Evolutionary conservation across 2,113 vertebrate species (phyloP).

Genomic region (Nerophis lumbriciformis): DNA sequence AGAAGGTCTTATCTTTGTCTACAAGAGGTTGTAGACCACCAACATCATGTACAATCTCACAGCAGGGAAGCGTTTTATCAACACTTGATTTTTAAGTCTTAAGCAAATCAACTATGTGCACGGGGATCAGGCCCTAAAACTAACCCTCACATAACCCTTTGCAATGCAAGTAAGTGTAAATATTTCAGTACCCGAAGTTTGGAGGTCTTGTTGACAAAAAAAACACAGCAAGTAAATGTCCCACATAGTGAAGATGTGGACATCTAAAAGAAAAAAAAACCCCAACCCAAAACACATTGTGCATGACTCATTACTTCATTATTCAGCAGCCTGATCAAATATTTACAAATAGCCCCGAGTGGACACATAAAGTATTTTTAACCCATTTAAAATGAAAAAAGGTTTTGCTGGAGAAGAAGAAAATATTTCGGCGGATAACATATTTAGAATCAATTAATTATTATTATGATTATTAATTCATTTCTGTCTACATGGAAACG

Average conservation of each 20-base stretch:
- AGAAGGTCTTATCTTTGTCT: too few species aligned
- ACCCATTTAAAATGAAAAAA: conserved; percentile 6
- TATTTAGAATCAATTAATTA: conserved; percentile 5
- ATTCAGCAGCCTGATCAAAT: background rate
- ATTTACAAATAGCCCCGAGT: conserved; percentile 10
- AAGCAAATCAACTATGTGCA: too few species aligned
- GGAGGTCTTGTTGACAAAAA: background rate
- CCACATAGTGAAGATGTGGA: background rate
- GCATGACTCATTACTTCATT: conserved; percentile 3
- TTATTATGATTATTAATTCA: background rate
- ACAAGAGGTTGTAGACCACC: too few species aligned
- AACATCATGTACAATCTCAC: too few species aligned
- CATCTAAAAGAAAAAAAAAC: background rate
- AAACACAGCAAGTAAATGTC: background rate
- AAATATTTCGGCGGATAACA: conserved; percentile 6
- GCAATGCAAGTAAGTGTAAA: background rate
- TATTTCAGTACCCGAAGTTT: background rate
- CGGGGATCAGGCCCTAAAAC: too few species aligned
- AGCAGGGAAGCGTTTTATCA: too few species aligned
- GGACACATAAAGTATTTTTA: conserved; percentile 13
- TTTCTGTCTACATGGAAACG: conserved; percentile 4
- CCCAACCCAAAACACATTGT: background rate
- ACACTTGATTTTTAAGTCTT: too few species aligned
- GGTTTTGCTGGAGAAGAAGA: background rate
- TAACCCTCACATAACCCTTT: too few species aligned